Conservation (phyloP, 2,888 invertebrate genomes). For the Adela reaumurella region DNA sequence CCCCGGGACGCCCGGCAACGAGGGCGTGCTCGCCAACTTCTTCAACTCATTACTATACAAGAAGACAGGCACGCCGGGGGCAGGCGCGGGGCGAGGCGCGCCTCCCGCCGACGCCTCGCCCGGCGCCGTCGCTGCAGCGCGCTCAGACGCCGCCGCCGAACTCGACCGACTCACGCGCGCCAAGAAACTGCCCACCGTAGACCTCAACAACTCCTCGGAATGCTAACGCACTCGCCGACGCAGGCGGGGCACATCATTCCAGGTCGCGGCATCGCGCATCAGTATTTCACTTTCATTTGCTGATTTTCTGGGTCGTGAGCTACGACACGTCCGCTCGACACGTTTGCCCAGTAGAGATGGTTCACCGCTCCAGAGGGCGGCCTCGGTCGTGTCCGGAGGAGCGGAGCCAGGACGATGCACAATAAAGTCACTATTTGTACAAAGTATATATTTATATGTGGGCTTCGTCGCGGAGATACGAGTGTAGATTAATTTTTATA, state of each 20-base stretch:
- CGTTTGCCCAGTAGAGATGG: background rate
- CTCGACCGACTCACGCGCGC: slow-evolving; percentile 82
- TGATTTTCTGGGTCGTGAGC: slow-evolving; percentile 6
- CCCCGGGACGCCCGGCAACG: slow-evolving; percentile 75
- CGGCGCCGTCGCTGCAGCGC: slow-evolving; percentile 70
- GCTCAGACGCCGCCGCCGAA: slow-evolving; percentile 90
- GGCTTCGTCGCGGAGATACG: background rate
- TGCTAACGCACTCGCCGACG: slow-evolving; percentile 6
- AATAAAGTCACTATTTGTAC: slow-evolving; percentile 53
- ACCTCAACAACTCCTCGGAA: slow-evolving; percentile 47
- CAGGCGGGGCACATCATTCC: background rate
- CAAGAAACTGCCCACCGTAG: slow-evolving; percentile 53
- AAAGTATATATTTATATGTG: slow-evolving; percentile 19
- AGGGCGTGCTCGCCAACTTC: slow-evolving; percentile 95
- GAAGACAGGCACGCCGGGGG: slow-evolving; percentile 74
- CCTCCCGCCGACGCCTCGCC: slow-evolving; percentile 26
- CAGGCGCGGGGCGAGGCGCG: slow-evolving; percentile 19
- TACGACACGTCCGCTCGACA: slow-evolving; percentile 4
- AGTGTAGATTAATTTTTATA: background rate
- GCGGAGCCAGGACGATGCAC: slow-evolving; percentile 21
- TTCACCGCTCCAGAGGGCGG: too few species aligned
- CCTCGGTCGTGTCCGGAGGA: slow-evolving; percentile 13
- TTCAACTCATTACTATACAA: slow-evolving; percentile 96
- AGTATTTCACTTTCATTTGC: background rate
- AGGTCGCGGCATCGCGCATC: background rate